Evolutionary conservation across 37 sponge, comb jelly and placozoan genomes (phyloP).

Genomic region (Diacarnus erythraeanus): DNA sequence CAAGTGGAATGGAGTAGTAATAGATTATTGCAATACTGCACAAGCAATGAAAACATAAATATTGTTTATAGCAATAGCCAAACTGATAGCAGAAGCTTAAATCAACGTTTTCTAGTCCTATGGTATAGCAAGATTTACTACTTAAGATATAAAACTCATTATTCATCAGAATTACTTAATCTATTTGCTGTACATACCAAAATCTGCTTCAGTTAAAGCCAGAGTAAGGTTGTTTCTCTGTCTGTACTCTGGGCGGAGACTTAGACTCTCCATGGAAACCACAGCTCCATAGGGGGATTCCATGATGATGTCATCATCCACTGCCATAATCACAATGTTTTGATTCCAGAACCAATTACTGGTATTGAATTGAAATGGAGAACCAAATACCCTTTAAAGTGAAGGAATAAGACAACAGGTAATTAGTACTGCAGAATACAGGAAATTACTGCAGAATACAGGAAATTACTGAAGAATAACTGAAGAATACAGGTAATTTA

Average conservation of each 20-base stretch:
- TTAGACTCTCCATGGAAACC: conserved; percentile 8
- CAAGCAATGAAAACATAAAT: no score
- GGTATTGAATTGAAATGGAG: conserved; percentile 58
- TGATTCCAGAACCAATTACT: conserved; percentile 68
- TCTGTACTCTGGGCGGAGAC: not conserved
- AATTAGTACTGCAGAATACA: not conserved
- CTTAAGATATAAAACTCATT: no score
- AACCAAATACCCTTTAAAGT: conserved; percentile 25
- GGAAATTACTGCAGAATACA: not conserved
- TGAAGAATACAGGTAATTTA: no score
- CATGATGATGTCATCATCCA: conserved; percentile 80
- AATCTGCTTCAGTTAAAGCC: conserved; percentile 62
- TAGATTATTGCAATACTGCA: no score
- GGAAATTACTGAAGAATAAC: not conserved
- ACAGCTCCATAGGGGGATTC: conserved; percentile 64
- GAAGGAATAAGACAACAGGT: not conserved
- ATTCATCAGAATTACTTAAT: no score
- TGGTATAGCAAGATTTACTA: no score
- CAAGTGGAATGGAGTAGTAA: not conserved
- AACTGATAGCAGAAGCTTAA: no score
- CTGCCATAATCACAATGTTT: conserved; percentile 54
- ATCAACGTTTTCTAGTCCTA: no score
- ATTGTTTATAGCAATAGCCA: no score
- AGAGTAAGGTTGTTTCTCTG: conserved; percentile 45
- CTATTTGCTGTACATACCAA: no score